These are phyloP conservation scores for Oncorhynchus kisutch DNA, from an alignment of 2,113 vertebrate species.

Conservation along the genomic window DNA sequence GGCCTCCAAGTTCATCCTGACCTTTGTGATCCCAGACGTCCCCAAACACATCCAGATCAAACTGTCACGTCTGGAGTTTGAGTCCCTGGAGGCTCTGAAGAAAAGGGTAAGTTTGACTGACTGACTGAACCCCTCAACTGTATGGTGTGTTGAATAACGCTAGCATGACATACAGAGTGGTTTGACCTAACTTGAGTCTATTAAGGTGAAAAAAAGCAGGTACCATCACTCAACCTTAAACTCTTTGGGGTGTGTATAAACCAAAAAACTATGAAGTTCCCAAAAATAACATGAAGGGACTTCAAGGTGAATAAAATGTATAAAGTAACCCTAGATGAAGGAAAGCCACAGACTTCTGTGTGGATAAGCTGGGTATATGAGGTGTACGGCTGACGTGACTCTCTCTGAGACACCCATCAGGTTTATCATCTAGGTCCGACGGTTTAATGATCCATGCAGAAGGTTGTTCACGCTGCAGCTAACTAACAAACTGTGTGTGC, in stretches of 20 bases:
- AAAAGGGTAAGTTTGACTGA: conserved; percentile 83
- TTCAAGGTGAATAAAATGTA: too few relatives aligned
- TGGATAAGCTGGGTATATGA: not conserved
- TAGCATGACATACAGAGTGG: too few relatives aligned
- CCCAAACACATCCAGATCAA: conserved; percentile 86
- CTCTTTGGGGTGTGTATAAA: too few relatives aligned
- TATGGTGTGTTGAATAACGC: too few relatives aligned
- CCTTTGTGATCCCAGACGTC: conserved; percentile 90
- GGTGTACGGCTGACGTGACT: not conserved
- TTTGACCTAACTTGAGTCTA: too few relatives aligned
- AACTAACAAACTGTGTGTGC: not conserved
- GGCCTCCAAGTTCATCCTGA: conserved; percentile 90
- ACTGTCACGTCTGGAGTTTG: conserved; percentile 87
- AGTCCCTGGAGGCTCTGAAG: conserved; percentile 93
- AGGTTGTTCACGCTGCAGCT: not conserved
- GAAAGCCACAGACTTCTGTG: not conserved
- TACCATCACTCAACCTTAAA: too few relatives aligned
- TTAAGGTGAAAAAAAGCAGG: too few relatives aligned
- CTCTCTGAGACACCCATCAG: not conserved
- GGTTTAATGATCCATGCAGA: conserved; percentile 25
- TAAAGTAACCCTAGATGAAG: not conserved
- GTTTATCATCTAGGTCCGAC: conserved; percentile 1
- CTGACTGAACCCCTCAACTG: not conserved
- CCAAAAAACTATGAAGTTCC: too few relatives aligned
- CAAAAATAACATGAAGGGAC: too few relatives aligned